Evolutionary conservation across 2,797 vertebrate species (phyloP), one percentile per base, ranked within the genome.

Genomic region (Chloroceryle inda): DNA sequence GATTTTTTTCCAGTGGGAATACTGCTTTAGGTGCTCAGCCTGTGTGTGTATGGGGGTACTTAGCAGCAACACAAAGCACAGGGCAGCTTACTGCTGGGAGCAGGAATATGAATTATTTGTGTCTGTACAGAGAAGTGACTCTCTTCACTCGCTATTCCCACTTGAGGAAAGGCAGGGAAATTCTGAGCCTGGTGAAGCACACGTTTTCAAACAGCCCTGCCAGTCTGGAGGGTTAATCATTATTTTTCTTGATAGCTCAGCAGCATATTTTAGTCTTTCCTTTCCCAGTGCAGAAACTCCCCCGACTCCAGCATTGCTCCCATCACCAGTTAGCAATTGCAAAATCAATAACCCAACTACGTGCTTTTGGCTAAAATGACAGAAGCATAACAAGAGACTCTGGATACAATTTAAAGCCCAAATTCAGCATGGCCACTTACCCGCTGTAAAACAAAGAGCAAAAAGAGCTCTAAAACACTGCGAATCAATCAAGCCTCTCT

Each of bases 341-440:
- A 95, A 94, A 97, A 91, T 85, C 81, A 80, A 53, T 80, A 84
- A 92, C 78, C 82, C 1, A 3, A 42, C 85, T 73, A 47, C 17
- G 29, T 61, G 85, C 93, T 96, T 93, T 92, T 56, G 85, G 88
- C 85, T 90, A 42, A 73, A 82, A 76, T 0, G n/a, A 76, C 76
- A 69, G 74, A 49, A 56, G 64, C 85, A 42, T 35, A 76, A 80
- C 64, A 27, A 76, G 73, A 92, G 42, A 9, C 77, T 94, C 94
- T 91, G 88, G 53, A 92, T 82, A 56, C 63, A 86, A 69, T 92
- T 94, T 92, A 87, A 94, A 84, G 17, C 85, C 71, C 33, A 69
- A 76, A 81, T 90, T 73, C 95, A 79, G 44, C 83, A 22, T 16
- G 73, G 91, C 59, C 73, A 67, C 83, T 95, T 61, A 81, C 42